Conservation (phyloP, 2,113 vertebrate species). For the Cyprinodon tularosa region DNA sequence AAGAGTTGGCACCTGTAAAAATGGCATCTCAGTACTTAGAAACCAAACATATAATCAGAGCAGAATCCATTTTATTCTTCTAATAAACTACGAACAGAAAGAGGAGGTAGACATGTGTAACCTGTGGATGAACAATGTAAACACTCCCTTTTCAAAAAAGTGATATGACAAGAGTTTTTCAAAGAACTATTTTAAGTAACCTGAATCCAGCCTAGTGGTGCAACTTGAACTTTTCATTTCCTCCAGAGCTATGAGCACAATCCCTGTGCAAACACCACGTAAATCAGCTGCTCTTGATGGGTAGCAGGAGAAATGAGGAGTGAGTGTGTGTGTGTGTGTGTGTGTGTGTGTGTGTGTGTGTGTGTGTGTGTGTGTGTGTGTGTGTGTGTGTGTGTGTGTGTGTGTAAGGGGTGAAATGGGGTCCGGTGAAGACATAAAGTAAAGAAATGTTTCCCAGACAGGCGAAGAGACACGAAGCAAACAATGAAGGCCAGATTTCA, state of each 20-base stretch:
- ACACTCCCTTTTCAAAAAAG: conserved; percentile 21
- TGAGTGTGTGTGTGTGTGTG: neutral
- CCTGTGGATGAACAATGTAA: conserved; percentile 13
- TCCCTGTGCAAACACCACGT: conserved; percentile 59
- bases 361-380: neutral
- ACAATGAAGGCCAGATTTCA: conserved; percentile 30
- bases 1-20: neutral
- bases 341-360: neutral
- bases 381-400: neutral
- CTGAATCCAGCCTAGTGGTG: conserved; percentile 34
- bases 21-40: neutral
- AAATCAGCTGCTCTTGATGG: conserved; percentile 59
- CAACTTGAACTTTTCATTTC: conserved; percentile 73
- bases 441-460: conserved; percentile 24
- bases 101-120: conserved; percentile 4
- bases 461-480: neutral
- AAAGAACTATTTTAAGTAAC: conserved; percentile 50
- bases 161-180: conserved; percentile 26
- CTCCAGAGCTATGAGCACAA: conserved; percentile 48
- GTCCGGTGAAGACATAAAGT: conserved; percentile 5
- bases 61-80: neutral
- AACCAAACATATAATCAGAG: neutral
- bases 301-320: conserved; percentile 15
- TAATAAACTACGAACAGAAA: neutral
- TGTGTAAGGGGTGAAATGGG: neutral